Percentiles rank a stretch among this genome's conserved stretches.
phyloP scores from a whole-genome alignment of 2,888 invertebrate genomes.

The Limenitis camilla region DNA sequence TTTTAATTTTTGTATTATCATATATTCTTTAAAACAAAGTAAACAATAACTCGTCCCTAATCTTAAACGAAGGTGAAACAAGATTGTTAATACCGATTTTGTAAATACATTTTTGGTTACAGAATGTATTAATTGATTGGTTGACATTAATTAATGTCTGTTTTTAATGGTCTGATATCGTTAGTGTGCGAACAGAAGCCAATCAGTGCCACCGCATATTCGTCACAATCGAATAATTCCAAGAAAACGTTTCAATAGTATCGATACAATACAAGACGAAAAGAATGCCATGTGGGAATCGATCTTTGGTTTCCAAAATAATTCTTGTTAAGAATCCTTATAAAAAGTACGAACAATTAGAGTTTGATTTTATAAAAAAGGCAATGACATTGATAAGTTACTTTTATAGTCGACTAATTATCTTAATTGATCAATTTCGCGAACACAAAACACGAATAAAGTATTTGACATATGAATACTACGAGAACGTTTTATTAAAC shows the following conservation, averaged over 20 bases:
- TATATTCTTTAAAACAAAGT: no score
- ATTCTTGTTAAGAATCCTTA: slow-evolving; percentile 19
- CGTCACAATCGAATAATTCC: slow-evolving; percentile 16
- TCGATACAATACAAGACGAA: slow-evolving; percentile 11
- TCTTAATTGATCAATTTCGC: neutral
- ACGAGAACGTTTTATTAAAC: neutral
- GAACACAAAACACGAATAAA: no score
- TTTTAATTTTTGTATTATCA: no score
- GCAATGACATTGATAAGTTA: neutral
- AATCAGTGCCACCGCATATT: slow-evolving; percentile 12
- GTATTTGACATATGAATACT: neutral
- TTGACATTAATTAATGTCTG: neutral
- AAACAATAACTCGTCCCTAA: no score
- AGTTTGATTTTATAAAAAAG: neutral
- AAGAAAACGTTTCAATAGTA: slow-evolving; percentile 14
- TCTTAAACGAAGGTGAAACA: no score
- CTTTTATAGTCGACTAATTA: neutral
- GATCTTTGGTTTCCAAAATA: slow-evolving; percentile 15
- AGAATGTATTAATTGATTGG: neutral
- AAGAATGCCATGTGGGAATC: slow-evolving; percentile 22
- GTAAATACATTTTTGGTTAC: neutral
- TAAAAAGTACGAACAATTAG: slow-evolving; percentile 6
- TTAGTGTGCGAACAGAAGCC: slow-evolving; percentile 17
- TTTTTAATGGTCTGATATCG: slow-evolving; percentile 7
- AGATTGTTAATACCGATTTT: no score